phyloP scores from a whole-genome alignment of 2,888 invertebrate genomes.

The Latrodectus elegans region DNA sequence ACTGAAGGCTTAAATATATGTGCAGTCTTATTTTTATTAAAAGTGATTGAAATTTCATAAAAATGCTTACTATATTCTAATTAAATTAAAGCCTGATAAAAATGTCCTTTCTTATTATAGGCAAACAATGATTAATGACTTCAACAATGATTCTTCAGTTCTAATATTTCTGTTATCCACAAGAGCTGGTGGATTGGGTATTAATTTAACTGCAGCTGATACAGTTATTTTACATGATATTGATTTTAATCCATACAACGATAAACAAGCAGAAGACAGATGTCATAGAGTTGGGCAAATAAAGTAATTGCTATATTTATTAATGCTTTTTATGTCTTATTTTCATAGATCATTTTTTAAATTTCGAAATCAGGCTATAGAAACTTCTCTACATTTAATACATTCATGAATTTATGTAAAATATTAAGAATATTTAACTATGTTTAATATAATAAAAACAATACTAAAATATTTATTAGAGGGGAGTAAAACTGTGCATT shows the following conservation, averaged over 20 bases:
- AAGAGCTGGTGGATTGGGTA: constrained; percentile 95
- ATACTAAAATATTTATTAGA: too few species aligned
- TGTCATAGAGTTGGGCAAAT: constrained; percentile 81
- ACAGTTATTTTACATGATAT: constrained; percentile 97
- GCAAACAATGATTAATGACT: constrained; percentile 92
- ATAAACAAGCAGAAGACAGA: constrained; percentile 94
- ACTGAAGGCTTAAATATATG: too few species aligned
- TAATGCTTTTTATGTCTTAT: not conserved
- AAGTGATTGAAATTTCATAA: not conserved
- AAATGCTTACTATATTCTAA: not conserved
- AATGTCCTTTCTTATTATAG: constrained; percentile 77
- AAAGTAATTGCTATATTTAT: constrained; percentile 73
- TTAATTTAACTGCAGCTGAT: constrained; percentile 94
- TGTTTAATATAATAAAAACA: too few species aligned
- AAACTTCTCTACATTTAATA: too few species aligned
- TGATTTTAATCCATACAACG: constrained; percentile 98
- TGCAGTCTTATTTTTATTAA: not conserved
- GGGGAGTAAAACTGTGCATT: too few species aligned
- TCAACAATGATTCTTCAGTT: constrained; percentile 85
- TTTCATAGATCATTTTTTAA: too few species aligned
- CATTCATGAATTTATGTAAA: too few species aligned
- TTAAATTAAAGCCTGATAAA: not conserved
- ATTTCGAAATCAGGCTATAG: too few species aligned
- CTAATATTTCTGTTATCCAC: constrained; percentile 95
- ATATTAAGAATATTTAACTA: too few species aligned